A percentile compares a stretch with the other conserved stretches of the same genome.
Evolutionary conservation across 2,113 vertebrate genomes (phyloP).

Genomic region (Laticauda laticaudata): DNA sequence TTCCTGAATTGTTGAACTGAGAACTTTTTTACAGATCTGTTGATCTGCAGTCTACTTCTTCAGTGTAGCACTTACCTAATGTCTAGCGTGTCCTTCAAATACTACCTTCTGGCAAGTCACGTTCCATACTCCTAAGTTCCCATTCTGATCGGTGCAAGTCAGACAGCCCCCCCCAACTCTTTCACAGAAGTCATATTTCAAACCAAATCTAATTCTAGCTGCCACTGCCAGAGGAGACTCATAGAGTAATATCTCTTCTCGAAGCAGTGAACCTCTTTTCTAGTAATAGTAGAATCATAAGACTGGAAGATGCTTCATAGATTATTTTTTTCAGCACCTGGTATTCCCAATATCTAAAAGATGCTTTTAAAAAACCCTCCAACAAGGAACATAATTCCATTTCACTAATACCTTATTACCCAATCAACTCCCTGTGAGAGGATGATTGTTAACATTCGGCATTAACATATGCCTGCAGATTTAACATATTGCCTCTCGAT

Average conservation of each 20-base stretch:
- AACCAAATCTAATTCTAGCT: slow-evolving; percentile 31
- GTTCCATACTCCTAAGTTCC: slow-evolving; percentile 4
- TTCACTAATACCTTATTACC: background rate
- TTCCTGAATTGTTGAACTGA: background rate
- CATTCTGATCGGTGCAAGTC: slow-evolving; percentile 16
- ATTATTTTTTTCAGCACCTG: background rate
- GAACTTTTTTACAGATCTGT: slow-evolving; percentile 4
- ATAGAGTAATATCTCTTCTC: slow-evolving; percentile 1
- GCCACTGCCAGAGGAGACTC: slow-evolving; percentile 12
- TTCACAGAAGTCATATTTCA: slow-evolving; percentile 28
- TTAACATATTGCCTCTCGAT: background rate
- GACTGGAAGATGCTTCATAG: background rate
- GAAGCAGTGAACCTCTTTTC: background rate
- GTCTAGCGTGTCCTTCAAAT: slow-evolving; percentile 26
- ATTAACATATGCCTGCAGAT: background rate
- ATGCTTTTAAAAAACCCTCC: background rate
- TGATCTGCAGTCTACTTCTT: background rate
- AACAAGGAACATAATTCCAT: background rate
- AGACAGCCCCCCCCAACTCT: slow-evolving; percentile 7
- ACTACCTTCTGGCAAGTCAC: slow-evolving; percentile 23
- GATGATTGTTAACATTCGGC: background rate
- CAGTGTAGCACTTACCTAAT: background rate
- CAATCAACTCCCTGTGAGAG: background rate
- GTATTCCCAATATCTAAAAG: background rate
- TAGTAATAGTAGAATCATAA: slow-evolving; percentile 9